Evolutionary conservation across 2,113 vertebrate genomes (phyloP), one percentile per base, ranked within the genome.

Genomic region (Trochalopteron elliotii): DNA sequence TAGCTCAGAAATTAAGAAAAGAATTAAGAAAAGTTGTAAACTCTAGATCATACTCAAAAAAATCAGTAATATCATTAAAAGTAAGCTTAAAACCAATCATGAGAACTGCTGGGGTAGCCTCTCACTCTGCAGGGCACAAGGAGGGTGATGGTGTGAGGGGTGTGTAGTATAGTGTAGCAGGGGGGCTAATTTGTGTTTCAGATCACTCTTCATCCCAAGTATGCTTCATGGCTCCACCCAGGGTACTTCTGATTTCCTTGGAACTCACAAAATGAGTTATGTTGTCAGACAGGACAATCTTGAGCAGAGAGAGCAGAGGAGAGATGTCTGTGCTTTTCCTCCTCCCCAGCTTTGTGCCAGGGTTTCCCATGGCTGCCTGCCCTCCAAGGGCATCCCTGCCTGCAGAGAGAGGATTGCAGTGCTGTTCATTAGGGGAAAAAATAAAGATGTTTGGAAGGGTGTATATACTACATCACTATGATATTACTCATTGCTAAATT

Each of bases 91-190:
- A 71, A 53, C 7, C 33, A 42, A 12, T 33, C 17, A 30, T 5
- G 8, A 60, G 57, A 60, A 47, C 33, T 60, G 7, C 10, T 68
- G 39, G 37, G 30, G 19, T 20, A 83, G 37, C 7, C 22, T 63
- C 20, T 76, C 49, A 28, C 8, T 50, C 33, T 25, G 39, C 59
- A 42, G 40, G 14, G 18, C 40, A 52, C 21, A 11, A 31, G 21
- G 18, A 67, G 11, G 11, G 49, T 0, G 0, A 0, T 16, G 15
- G 22, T 2, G 2, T 5, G 28, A 64, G 35, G 2, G 7, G 5
- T 19, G 15, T 27, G 11, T 8, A 57, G 15, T 56, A n/a, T 4
- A 42, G 19, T 25, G 23, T 12, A 47, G 31, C 15, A n/a, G 39
- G 39, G 22, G 37, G 22, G 12, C 9, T 69, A 18, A 40, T 56